These are phyloP conservation scores for Andrena praecox DNA, from an alignment of 2,888 invertebrate species.

Conservation along the genomic window DNA sequence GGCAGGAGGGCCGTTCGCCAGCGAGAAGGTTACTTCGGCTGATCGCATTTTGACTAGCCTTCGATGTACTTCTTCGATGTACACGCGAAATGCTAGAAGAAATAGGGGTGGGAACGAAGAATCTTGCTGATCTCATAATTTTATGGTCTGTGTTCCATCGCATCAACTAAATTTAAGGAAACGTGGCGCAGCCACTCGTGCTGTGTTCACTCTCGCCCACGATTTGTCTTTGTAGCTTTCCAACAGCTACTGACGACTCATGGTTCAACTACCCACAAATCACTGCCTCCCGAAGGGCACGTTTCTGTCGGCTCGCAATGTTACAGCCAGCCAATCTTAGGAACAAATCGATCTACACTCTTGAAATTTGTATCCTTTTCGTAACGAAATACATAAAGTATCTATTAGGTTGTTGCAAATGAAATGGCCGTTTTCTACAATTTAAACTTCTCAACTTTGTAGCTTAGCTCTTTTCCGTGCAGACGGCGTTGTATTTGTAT, in stretches of 20 bases:
- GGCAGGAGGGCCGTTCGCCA: not conserved
- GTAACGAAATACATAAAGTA: no score
- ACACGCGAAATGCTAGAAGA: not conserved
- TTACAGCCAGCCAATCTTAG: conserved; percentile 21
- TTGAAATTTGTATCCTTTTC: conserved; percentile 28
- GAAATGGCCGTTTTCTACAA: no score
- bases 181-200: conserved; percentile 10
- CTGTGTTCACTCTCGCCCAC: conserved; percentile 25
- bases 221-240: conserved; percentile 47
- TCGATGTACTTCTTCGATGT: not conserved
- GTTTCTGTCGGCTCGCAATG: conserved; percentile 42
- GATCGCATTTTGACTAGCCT: not conserved
- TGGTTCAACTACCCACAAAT: conserved; percentile 57
- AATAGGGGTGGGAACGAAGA: not conserved
- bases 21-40: not conserved
- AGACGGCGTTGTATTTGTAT: no score
- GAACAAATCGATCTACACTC: conserved; percentile 41
- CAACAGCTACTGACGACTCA: conserved; percentile 29
- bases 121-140: not conserved
- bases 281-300: conserved; percentile 48
- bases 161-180: not conserved
- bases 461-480: no score
- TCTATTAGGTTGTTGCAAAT: no score
- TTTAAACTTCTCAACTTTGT: no score
- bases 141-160: not conserved